A percentile compares a stretch with the other conserved stretches of the same genome.
These are phyloP conservation scores for Beris chalybata DNA, from an alignment of 2,888 invertebrate genomes.

Conservation along the genomic window DNA sequence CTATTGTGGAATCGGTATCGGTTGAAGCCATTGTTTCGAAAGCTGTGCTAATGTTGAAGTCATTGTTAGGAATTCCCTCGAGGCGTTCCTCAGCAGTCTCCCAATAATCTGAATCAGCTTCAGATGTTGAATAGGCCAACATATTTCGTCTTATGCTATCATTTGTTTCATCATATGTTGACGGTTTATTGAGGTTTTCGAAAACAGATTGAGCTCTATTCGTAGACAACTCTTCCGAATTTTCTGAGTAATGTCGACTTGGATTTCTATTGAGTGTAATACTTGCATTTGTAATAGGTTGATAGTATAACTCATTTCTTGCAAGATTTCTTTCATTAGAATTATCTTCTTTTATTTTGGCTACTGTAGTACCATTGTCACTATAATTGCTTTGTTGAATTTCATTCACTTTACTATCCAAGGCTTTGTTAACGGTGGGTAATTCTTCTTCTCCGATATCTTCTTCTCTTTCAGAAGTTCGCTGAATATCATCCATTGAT, in stretches of 20 bases:
- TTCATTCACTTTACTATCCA: neutral
- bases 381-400: neutral
- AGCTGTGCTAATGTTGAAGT: constrained; percentile 51
- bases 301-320: constrained; percentile 21
- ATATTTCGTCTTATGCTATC: constrained; percentile 51
- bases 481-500: constrained; percentile 44
- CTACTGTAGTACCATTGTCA: neutral
- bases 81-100: constrained; percentile 39
- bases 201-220: constrained; percentile 26
- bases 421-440: neutral
- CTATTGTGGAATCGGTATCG: constrained; percentile 53
- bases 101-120: constrained; percentile 51
- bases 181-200: constrained; percentile 20
- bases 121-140: constrained; percentile 52
- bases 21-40: constrained; percentile 49
- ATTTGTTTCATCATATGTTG: constrained; percentile 41
- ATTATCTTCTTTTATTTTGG: too few species aligned
- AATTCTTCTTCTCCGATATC: neutral
- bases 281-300: constrained; percentile 37
- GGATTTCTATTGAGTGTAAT: constrained; percentile 31
- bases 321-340: constrained; percentile 12
- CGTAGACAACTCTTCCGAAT: constrained; percentile 19
- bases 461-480: neutral
- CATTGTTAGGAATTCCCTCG: constrained; percentile 42
- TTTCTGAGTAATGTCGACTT: constrained; percentile 21